A percentile compares a stretch with the other conserved stretches of the same genome.
phyloP scores from a whole-genome alignment of 2,797 vertebrate genomes.

The Garrulus glandarius region DNA sequence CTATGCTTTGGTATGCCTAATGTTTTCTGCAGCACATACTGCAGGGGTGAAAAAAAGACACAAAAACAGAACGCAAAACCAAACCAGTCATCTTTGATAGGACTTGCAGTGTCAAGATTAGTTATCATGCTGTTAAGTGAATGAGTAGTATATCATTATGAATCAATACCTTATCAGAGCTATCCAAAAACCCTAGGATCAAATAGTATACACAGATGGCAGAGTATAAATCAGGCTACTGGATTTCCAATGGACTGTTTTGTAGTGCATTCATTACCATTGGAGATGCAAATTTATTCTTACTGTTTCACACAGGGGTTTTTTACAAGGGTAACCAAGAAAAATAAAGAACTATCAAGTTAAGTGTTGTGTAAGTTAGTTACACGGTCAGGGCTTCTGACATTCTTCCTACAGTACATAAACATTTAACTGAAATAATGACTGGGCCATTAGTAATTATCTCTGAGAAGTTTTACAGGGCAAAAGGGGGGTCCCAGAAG shows the following conservation, averaged over 20 bases:
- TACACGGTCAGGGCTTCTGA: neutral
- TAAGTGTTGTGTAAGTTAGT: neutral
- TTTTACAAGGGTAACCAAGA: neutral
- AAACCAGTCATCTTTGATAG: neutral
- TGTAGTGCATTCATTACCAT: neutral
- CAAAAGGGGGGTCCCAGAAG: neutral
- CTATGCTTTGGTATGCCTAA: neutral
- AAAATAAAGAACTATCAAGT: neutral
- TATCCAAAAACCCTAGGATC: neutral
- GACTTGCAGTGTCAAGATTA: neutral
- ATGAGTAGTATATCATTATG: neutral
- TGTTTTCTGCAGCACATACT: neutral
- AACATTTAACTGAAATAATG: neutral
- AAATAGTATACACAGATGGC: neutral
- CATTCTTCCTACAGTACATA: neutral
- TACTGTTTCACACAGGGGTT: neutral
- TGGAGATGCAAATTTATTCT: neutral
- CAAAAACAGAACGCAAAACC: neutral
- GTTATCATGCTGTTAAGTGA: neutral
- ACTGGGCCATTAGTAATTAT: neutral
- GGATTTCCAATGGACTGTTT: neutral
- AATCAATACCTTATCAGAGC: slow-evolving; percentile 35
- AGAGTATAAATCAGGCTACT: neutral
- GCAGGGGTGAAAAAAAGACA: neutral
- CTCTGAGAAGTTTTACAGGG: neutral